Evolutionary conservation across 2,888 invertebrate species (phyloP).

Genomic region (Drosophila infuscata): DNA sequence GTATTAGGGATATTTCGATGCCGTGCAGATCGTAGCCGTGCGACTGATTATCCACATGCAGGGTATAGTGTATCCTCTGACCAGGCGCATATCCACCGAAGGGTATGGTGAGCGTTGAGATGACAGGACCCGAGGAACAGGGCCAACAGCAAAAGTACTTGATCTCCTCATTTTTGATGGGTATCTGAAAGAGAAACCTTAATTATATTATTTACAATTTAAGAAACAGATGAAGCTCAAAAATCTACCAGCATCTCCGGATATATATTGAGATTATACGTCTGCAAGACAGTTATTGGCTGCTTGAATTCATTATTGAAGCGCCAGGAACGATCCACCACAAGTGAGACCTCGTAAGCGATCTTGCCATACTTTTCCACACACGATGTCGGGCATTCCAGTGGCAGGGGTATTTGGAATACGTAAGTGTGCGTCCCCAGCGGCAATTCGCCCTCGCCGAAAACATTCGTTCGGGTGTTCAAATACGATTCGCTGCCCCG

Average conservation of each 20-base stretch:
- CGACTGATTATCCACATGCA: constrained; percentile 90
- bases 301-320: constrained; percentile 82
- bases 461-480: constrained; percentile 47
- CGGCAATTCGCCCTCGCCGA: constrained; percentile 50
- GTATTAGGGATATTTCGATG: constrained; percentile 54
- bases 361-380: constrained; percentile 90
- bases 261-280: constrained; percentile 91
- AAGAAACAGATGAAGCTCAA: neutral
- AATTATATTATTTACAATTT: neutral
- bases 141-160: constrained; percentile 74
- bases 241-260: constrained; percentile 87
- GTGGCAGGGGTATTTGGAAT: constrained; percentile 87
- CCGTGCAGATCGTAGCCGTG: constrained; percentile 81
- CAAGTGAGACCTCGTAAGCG: constrained; percentile 90
- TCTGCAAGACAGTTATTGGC: constrained; percentile 90
- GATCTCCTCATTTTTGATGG: constrained; percentile 52
- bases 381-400: constrained; percentile 90
- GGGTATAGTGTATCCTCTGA: constrained; percentile 88
- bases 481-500: constrained; percentile 57
- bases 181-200: constrained; percentile 33
- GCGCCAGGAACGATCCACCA: constrained; percentile 86
- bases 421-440: constrained; percentile 87
- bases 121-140: constrained; percentile 64
- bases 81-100: constrained; percentile 90
- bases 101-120: constrained; percentile 85